These are phyloP conservation scores for Antechinus stuartii DNA, from an alignment of 2,113 vertebrate species.

Conservation along the genomic window DNA sequence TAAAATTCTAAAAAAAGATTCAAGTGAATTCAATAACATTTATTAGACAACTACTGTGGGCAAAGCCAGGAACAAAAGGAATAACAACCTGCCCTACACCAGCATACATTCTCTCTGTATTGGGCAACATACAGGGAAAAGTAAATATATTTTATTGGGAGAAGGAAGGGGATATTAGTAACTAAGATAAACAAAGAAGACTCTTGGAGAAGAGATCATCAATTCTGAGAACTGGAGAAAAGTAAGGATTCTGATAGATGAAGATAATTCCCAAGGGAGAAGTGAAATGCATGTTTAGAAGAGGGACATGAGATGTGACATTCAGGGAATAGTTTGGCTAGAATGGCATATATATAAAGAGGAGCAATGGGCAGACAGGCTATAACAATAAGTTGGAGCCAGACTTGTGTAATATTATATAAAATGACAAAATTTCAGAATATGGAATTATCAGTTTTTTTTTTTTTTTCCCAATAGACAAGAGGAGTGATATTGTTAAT, in stretches of 20 bases:
- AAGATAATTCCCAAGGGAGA: background rate
- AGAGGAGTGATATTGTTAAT: background rate
- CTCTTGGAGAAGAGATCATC: background rate
- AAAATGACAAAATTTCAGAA: background rate
- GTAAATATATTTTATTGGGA: background rate
- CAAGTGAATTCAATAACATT: background rate
- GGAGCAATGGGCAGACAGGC: background rate
- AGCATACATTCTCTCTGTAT: background rate
- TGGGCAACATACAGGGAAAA: background rate
- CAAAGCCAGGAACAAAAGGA: background rate
- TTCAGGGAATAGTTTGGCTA: background rate
- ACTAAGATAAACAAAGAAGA: background rate
- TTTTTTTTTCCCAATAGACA: background rate
- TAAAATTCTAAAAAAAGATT: background rate
- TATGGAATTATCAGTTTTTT: background rate
- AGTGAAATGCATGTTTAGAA: background rate
- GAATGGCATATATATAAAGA: background rate
- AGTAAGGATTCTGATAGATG: background rate
- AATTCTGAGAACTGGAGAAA: background rate
- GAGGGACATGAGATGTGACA: background rate
- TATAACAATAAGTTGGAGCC: background rate
- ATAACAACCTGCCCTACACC: background rate
- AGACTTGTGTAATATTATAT: background rate
- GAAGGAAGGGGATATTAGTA: background rate
- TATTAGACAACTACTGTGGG: fast-evolving